Evolutionary conservation across 2,113 vertebrate genomes (phyloP).

Genomic region (Dromas ardeola): DNA sequence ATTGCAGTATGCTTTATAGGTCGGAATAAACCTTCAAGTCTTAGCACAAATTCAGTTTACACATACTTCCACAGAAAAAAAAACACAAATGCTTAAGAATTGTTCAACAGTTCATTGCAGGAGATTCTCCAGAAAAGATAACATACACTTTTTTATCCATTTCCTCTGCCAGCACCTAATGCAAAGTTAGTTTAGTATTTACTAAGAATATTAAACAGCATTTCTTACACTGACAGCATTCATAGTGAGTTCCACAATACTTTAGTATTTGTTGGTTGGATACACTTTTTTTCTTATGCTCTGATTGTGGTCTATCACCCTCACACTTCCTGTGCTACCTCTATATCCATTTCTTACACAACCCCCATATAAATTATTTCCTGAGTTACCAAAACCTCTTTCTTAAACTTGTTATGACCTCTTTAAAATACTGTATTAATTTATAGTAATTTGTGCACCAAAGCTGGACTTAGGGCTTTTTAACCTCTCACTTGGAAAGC

Average conservation of each 20-base stretch:
- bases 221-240: not conserved
- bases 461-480: not conserved
- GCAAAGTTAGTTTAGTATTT: not conserved
- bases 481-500: not conserved
- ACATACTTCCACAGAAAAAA: not conserved
- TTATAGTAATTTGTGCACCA: not conserved
- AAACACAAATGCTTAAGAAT: not conserved
- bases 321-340: not conserved
- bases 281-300: not conserved
- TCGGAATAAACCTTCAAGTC: not conserved
- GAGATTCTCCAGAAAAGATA: not conserved
- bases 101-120: not conserved
- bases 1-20: not conserved
- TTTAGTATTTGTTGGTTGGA: not conserved
- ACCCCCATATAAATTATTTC: not conserved
- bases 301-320: not conserved
- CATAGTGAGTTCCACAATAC: not conserved
- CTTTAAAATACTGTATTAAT: not conserved
- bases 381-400: not conserved
- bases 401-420: not conserved
- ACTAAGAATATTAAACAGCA: not conserved
- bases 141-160: not conserved
- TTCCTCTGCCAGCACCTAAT: not conserved
- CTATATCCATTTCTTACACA: not conserved
- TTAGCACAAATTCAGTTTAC: not conserved